A percentile compares a stretch with the other conserved stretches of the same genome.
Evolutionary conservation across 2,113 vertebrate species (phyloP).

Genomic region (Sphaerodactylus townsendi): DNA sequence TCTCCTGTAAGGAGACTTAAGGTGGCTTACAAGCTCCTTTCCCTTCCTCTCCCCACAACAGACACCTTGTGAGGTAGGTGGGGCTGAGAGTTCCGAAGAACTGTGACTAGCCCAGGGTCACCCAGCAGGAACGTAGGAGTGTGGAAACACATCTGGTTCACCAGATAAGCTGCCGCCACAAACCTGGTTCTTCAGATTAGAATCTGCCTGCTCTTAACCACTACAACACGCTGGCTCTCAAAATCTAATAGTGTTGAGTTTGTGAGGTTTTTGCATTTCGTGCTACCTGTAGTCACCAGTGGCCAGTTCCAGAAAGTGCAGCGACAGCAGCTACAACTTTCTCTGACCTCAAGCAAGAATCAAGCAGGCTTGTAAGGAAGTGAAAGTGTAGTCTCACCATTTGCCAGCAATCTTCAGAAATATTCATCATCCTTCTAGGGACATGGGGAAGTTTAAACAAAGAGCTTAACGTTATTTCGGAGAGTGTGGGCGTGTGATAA

Average conservation of each 20-base stretch:
- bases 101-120: no score
- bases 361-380: neutral
- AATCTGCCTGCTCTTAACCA: no score
- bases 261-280: neutral
- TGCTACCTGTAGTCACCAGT: neutral
- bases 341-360: neutral
- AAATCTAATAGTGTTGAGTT: neutral
- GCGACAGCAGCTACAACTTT: neutral
- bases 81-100: no score
- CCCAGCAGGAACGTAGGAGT: no score
- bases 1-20: no score
- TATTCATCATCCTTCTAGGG: conserved; percentile 16
- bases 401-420: conserved; percentile 4
- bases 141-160: no score
- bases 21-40: no score
- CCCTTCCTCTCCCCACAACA: no score
- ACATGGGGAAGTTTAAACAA: conserved; percentile 11
- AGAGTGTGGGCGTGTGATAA: neutral
- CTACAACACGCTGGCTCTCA: no score
- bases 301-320: neutral
- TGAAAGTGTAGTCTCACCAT: conserved; percentile 26
- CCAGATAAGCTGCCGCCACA: no score
- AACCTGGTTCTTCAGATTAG: no score
- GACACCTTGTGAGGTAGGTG: no score
- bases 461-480: neutral